Evolutionary conservation across 2,113 vertebrate species (phyloP).

Genomic region (Progne subis): DNA sequence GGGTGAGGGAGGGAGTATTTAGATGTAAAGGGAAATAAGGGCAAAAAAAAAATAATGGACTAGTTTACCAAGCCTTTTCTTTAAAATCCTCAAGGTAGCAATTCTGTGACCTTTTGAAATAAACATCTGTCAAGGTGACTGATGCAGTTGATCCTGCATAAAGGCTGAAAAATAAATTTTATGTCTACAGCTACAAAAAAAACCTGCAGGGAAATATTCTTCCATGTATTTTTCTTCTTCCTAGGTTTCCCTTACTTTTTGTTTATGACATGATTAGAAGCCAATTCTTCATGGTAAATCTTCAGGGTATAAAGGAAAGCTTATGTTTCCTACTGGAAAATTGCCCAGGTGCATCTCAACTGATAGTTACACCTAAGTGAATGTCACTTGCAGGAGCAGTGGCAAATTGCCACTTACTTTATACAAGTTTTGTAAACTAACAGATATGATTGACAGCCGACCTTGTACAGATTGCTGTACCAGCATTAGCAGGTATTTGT

Average conservation of each 20-base stretch:
- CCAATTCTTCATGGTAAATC: neutral
- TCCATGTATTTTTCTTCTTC: neutral
- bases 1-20: neutral
- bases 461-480: neutral
- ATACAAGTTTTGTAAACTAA: neutral
- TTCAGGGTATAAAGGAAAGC: neutral
- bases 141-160: neutral
- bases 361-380: neutral
- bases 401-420: conserved; percentile 8
- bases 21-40: neutral
- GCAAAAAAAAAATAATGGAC: neutral
- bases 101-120: neutral
- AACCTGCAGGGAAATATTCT: neutral
- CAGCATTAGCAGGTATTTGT: neutral
- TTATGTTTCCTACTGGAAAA: conserved; percentile 2
- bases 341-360: conserved; percentile 2
- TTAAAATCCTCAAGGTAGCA: neutral
- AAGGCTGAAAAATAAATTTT: neutral
- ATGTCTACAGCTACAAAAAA: neutral
- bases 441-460: neutral
- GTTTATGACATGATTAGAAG: neutral
- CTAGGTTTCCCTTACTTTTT: neutral
- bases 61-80: neutral
- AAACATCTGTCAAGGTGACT: neutral
- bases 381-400: neutral